A percentile compares a stretch with the other conserved stretches of the same genome.
These are phyloP conservation scores for Atherinomorus stipes DNA, from an alignment of 2,113 vertebrate genomes.

Conservation along the genomic window DNA sequence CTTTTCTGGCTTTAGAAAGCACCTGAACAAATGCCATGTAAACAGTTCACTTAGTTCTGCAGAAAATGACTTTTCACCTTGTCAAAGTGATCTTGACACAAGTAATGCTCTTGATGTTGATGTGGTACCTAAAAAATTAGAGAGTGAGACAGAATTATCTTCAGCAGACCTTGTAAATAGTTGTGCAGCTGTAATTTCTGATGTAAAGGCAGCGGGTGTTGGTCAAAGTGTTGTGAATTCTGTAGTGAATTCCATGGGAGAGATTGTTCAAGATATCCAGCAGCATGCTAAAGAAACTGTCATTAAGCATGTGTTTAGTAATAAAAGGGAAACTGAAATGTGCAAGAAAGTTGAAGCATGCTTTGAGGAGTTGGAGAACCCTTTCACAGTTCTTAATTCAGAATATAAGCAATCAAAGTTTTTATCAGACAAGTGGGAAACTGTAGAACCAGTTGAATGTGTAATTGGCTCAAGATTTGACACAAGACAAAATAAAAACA, in stretches of 20 bases:
- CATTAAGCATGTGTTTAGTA: conserved; percentile 12
- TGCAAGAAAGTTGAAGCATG: conserved; percentile 25
- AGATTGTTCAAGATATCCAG: background rate
- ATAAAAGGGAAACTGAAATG: conserved; percentile 12
- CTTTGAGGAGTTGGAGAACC: conserved; percentile 17
- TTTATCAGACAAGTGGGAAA: background rate
- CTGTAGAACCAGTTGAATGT: conserved; percentile 10
- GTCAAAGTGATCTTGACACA: no score
- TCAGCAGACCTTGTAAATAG: background rate
- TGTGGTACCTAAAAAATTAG: background rate
- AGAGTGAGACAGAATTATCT: background rate
- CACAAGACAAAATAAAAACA: conserved; percentile 12
- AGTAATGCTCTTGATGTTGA: no score
- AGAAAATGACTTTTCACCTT: no score
- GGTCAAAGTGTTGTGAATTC: background rate
- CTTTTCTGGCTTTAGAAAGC: background rate
- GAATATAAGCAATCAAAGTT: conserved; percentile 14
- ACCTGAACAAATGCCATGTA: background rate
- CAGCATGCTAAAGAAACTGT: background rate
- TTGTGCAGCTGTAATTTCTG: no score
- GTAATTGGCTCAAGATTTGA: conserved; percentile 20
- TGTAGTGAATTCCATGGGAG: conserved; percentile 1
- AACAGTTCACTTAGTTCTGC: background rate
- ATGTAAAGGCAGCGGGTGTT: background rate
- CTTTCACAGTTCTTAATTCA: conserved; percentile 20